Evolutionary conservation across 2,888 invertebrate species (phyloP).

Genomic region (Drosophila hamatofila): DNA sequence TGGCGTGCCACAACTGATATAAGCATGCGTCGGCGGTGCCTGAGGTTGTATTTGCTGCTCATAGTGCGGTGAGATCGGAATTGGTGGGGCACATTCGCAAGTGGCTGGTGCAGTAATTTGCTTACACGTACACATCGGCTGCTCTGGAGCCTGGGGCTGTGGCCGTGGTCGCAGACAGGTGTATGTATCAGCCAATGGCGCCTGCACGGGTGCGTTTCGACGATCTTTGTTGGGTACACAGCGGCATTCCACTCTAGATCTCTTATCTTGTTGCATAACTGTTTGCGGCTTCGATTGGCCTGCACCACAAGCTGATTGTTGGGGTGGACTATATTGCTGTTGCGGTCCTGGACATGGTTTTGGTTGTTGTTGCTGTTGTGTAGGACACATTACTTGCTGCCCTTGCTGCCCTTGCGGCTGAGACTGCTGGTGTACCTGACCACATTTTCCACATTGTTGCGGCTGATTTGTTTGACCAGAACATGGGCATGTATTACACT

Average conservation of each 20-base stretch:
- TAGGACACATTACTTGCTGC: background rate
- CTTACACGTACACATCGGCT: constrained; percentile 39
- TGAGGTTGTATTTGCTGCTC: fast-evolving
- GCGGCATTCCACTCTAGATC: constrained; percentile 41
- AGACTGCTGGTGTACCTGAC: background rate
- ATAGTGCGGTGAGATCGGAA: background rate
- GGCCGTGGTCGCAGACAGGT: constrained; percentile 30
- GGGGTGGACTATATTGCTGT: background rate
- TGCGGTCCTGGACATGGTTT: background rate
- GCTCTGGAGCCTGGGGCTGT: background rate
- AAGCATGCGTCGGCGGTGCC: constrained; percentile 29
- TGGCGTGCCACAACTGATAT: constrained; percentile 51
- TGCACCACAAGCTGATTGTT: background rate
- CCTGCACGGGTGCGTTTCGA: background rate
- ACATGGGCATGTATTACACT: constrained; percentile 60
- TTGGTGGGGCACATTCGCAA: constrained; percentile 51
- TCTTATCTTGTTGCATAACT: background rate
- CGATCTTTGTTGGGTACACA: constrained; percentile 21
- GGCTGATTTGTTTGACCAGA: background rate
- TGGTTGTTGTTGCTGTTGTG: background rate
- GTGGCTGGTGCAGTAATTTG: constrained; percentile 4
- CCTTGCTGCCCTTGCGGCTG: background rate
- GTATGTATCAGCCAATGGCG: constrained; percentile 53
- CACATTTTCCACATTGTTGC: background rate
- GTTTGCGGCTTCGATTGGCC: background rate